These are phyloP conservation scores for Limonius californicus DNA, from an alignment of 1,140 invertebrate species.

Conservation along the genomic window DNA sequence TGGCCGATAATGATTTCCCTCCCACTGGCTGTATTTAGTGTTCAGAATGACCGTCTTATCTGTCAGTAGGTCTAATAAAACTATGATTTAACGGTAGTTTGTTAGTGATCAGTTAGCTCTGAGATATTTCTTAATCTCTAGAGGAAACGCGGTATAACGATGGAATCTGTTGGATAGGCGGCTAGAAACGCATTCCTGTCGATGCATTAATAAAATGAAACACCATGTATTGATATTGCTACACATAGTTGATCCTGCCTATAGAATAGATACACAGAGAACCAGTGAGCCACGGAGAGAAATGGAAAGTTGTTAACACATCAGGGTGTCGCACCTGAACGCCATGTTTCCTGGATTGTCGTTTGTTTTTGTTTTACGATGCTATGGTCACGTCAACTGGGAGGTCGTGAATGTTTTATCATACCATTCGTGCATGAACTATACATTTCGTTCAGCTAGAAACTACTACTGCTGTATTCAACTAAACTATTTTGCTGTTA, in stretches of 20 bases:
- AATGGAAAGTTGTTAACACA: constrained; percentile 25
- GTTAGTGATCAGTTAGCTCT: too few species aligned
- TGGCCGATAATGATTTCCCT: too few species aligned
- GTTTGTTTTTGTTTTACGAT: constrained; percentile 27
- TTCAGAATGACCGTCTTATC: too few species aligned
- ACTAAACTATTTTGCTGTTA: neutral
- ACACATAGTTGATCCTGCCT: neutral
- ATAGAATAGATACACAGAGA: neutral
- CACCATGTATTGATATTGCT: neutral
- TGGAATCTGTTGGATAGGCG: too few species aligned
- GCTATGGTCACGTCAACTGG: constrained; percentile 12
- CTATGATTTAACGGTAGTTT: too few species aligned
- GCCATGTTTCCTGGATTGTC: constrained; percentile 18
- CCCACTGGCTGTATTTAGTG: too few species aligned
- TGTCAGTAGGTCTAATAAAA: too few species aligned
- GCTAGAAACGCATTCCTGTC: too few species aligned
- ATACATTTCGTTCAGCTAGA: neutral
- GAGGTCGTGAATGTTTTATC: constrained; percentile 24
- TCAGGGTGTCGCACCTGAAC: constrained; percentile 25
- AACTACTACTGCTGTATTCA: neutral
- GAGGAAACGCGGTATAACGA: too few species aligned
- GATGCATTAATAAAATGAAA: neutral
- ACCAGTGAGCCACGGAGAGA: constrained; percentile 5
- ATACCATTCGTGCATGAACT: constrained; percentile 26
- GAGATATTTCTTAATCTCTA: too few species aligned